Evolutionary conservation across 2,797 vertebrate species (phyloP), one percentile per base, ranked within the genome.

Genomic region (Borostomias antarcticus): DNA sequence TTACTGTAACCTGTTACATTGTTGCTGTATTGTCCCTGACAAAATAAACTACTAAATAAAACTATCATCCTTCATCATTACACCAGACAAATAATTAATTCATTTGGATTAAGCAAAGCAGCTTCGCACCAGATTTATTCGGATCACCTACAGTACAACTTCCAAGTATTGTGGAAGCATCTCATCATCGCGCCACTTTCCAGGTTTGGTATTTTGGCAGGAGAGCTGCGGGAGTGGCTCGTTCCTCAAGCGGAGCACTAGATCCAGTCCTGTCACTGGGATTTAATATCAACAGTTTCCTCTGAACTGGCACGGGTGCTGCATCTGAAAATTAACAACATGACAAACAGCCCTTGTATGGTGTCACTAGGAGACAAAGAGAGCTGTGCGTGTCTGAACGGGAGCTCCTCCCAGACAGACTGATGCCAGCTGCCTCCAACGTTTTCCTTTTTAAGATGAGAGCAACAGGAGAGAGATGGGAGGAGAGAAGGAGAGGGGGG

Each of bases 401-500:
- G 70, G 33, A 58, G 32, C 62, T 73, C 81, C 78, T 76, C 82
- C 75, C 50, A 58, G 13, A 50, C 29, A 61, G 15, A 45, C 56
- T 29, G 33, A 69, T 65, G 32, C 37, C 35, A n/a, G 50, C 19
- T 15, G 5, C 28, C 54, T 48, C 10, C 57, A 43, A 6, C 13
- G 48, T 56, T 68, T 47, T 8, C 29, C 7, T 37, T 45, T 43
- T n/a, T 58, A 48, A 30, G n/a, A 19, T 45, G 29, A 19, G 51
- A 45, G 21, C 50, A 33, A 45, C 37, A 45, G 25, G n/a, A n/a
- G n/a, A 51, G 21, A 13, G 28, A 47, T 11, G n/a, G n/a, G n/a
- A 50, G 54, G 80, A 81, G 76, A 80, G 74, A 74, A 69, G 64
- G 70, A 73, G n/a, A 71, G 83, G 66, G 69, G 58, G n/a, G 0